Evolutionary conservation across 2,113 vertebrate genomes (phyloP), one percentile per base, ranked within the genome.

Genomic region (Myanophis thanlyinensis): DNA sequence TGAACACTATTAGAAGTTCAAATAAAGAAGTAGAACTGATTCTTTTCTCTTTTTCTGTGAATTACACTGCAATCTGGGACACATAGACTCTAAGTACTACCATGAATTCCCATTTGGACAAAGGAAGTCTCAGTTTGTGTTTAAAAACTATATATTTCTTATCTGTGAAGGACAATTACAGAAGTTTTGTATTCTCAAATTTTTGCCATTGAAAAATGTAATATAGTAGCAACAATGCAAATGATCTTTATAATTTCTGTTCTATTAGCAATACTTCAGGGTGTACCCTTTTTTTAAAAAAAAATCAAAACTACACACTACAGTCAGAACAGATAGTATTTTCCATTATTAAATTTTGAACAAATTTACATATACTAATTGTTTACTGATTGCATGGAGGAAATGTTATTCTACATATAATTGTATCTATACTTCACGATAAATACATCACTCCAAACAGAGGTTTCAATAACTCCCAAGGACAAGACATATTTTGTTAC

Each of bases 401-500:
- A 56, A 86, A 6, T 80, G 46, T 46, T 87, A 96, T 96, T 56
- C 93, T 92, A 95, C 90, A 96, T 0, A 1, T 84, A 94, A 35
- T 52, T 62, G 51, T 94, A 44, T 94, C 5, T 0, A 11, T 53
- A 93, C 91, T 91, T 95, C 93, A 95, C 23, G 44, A 44, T 93
- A 87, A 27, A 62, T 92, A 67, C 90, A 89, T 20, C 56, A 87
- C 52, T 93, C n/a, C 89, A 93, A 93, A 92, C n/a, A 30, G 52
- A 89, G 25, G 88, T 95, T 95, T 92, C 94, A 94, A 13, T 93
- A 96, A 93, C 86, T 95, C 91, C 92, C 54, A 92, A 94, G 94
- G 93, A 90, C 30, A 93, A 92, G 93, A 96, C 94, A 91, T 91
- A 95, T 95, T 96, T 94, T 93, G 51, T 47, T 48, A 5, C 90